phyloP scores from a whole-genome alignment of 2,888 invertebrate species.

The Ochropleura leucogaster region DNA sequence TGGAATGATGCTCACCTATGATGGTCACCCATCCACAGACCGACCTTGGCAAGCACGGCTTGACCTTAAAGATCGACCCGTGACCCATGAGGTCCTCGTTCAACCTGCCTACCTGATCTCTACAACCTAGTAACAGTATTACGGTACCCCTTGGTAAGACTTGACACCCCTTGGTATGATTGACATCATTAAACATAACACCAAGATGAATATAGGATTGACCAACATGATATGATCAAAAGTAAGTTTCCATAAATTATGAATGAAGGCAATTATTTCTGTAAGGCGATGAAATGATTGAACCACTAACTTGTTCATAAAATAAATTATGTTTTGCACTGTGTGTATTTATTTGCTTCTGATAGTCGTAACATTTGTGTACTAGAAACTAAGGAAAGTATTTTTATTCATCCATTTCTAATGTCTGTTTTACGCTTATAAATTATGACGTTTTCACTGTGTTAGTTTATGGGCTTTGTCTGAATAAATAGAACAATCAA shows the following conservation, averaged over 20 bases:
- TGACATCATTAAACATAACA: background rate
- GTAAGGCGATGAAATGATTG: background rate
- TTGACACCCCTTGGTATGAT: too few species aligned
- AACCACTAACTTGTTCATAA: background rate
- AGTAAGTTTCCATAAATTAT: conserved; percentile 8
- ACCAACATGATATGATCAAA: background rate
- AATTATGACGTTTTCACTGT: too few species aligned
- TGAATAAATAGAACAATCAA: too few species aligned
- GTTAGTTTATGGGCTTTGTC: too few species aligned
- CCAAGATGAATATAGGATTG: conserved; percentile 14
- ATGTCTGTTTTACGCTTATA: background rate
- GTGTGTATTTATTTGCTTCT: conserved; percentile 2
- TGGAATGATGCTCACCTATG: too few species aligned
- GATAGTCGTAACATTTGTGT: background rate
- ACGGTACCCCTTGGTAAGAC: too few species aligned
- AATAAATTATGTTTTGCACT: background rate
- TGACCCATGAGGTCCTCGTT: too few species aligned
- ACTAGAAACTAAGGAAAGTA: background rate
- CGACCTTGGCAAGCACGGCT: too few species aligned
- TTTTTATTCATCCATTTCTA: conserved; percentile 2
- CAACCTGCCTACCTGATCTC: too few species aligned
- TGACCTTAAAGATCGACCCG: too few species aligned
- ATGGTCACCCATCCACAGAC: too few species aligned
- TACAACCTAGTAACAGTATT: too few species aligned
- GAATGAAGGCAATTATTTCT: conserved; percentile 11